Base-by-base conservation (phyloP, 2,888 invertebrate species). In the Dione vanillae region DNA sequence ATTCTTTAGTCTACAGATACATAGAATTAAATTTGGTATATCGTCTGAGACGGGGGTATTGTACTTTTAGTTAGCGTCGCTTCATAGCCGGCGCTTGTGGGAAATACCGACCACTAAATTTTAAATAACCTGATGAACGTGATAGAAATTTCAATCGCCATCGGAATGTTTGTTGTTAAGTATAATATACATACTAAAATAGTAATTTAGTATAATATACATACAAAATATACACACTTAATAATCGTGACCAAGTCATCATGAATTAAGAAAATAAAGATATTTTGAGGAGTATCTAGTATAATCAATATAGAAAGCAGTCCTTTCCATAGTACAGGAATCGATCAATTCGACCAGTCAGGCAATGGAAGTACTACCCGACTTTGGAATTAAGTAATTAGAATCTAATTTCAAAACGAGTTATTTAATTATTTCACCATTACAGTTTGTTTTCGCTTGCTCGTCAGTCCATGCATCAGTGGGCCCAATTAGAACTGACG, bases 101-200 rank as follows among this genome's bases (percentile, higher is more conserved):
- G 83, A 80, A 85, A 84, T 82, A 80, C 84, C 81, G 69, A 78
- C 78, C 76, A 77, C 75, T 73, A 73, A 74, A 74, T 70, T 75
- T 68, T 58, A 64, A 65, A 59, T 59, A 27, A 43, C 20, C 14
- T 41, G 41, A 59, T 70, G 76, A 70, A 80, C 87, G 86, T 87
- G 87, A 85, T 79, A 68, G 74, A 77, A 82, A 82, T 87, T 78
- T 77, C 77, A 85, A 87, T 83, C 79, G 73, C 70, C 70, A 75
- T 75, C 69, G 75, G 72, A 77, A 78, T 77, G 75, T 76, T 75
- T 76, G 75, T 70, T 74, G 72, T 75, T 76, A 76, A 77, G 45
- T 40, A 75, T 66, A n/a, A n/a, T n/a, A n/a, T n/a, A n/a, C n/a
- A n/a, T n/a, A n/a, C n/a, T n/a, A n/a, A n/a, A n/a, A n/a, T n/a